phyloP scores from a whole-genome alignment of 2,797 vertebrate species.

The Dipus sagitta region DNA sequence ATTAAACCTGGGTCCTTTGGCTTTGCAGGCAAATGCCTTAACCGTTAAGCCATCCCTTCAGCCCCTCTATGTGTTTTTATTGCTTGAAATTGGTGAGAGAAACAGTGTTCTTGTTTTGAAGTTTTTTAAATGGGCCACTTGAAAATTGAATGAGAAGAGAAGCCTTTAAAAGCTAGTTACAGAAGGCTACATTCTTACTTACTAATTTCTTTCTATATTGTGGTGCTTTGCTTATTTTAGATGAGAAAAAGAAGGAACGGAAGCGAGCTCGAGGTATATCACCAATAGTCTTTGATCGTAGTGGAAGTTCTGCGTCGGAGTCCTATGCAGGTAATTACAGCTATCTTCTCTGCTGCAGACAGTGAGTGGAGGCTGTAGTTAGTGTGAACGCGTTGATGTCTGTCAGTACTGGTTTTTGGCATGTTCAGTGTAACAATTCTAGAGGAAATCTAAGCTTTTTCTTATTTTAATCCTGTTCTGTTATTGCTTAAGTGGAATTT shows the following conservation, averaged over 20 bases:
- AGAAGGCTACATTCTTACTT: background rate
- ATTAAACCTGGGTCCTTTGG: too few species aligned
- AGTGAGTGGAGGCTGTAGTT: constrained; percentile 83
- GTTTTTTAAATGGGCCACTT: constrained; percentile 40
- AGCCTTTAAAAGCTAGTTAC: background rate
- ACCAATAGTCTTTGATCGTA: constrained; percentile 95
- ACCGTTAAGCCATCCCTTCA: too few species aligned
- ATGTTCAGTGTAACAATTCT: constrained; percentile 89
- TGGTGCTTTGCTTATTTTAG: constrained; percentile 85
- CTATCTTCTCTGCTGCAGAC: constrained; percentile 82
- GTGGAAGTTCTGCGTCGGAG: constrained; percentile 95
- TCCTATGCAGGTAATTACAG: constrained; percentile 92
- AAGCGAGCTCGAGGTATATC: constrained; percentile 94
- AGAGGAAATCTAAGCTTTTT: constrained; percentile 86
- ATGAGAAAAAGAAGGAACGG: constrained; percentile 93
- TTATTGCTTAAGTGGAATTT: constrained; percentile 90
- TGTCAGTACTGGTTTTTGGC: constrained; percentile 87
- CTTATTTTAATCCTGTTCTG: constrained; percentile 89
- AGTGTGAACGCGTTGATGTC: constrained; percentile 80
- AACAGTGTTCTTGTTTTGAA: background rate
- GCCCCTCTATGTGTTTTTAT: constrained; percentile 15
- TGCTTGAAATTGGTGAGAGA: background rate
- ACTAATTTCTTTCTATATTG: constrained; percentile 46
- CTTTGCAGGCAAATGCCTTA: too few species aligned
- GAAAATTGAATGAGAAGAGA: background rate